Evolutionary conservation across 2,797 vertebrate genomes (phyloP).

Genomic region (Cryptoblepharus egeriae): DNA sequence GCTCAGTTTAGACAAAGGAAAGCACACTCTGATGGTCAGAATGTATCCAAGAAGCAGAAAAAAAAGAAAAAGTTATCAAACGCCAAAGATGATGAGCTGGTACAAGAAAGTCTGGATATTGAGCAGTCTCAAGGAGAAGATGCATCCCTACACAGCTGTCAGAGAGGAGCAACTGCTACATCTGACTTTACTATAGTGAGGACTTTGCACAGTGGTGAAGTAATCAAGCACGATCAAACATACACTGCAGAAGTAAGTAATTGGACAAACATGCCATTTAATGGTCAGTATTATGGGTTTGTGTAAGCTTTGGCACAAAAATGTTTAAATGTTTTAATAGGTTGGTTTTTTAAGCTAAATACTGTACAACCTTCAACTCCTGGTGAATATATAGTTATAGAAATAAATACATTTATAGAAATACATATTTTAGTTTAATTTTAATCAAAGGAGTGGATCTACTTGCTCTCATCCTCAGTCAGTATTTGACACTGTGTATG

Average conservation of each 20-base stretch:
- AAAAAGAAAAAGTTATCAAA: conserved; percentile 86
- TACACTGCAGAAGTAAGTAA: conserved; percentile 89
- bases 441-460: too few relatives aligned
- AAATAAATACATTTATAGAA: too few relatives aligned
- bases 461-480: too few relatives aligned
- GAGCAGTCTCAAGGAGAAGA: conserved; percentile 75
- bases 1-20: conserved; percentile 94
- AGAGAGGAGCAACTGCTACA: conserved; percentile 66
- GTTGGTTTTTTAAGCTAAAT: too few relatives aligned
- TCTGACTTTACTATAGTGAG: conserved; percentile 81
- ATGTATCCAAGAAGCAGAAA: conserved; percentile 85
- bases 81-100: conserved; percentile 76
- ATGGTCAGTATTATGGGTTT: too few relatives aligned
- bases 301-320: too few relatives aligned
- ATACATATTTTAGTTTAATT: too few relatives aligned
- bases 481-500: too few relatives aligned
- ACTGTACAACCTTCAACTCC: too few relatives aligned
- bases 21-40: conserved; percentile 88
- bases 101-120: conserved; percentile 69
- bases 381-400: too few relatives aligned
- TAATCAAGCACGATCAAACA: conserved; percentile 81
- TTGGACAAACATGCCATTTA: background rate
- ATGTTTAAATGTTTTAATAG: too few relatives aligned
- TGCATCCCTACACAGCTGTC: conserved; percentile 65
- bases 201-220: conserved; percentile 84